These are phyloP conservation scores for Irena cyanogastra DNA, from an alignment of 2,113 vertebrate genomes.

Conservation along the genomic window DNA sequence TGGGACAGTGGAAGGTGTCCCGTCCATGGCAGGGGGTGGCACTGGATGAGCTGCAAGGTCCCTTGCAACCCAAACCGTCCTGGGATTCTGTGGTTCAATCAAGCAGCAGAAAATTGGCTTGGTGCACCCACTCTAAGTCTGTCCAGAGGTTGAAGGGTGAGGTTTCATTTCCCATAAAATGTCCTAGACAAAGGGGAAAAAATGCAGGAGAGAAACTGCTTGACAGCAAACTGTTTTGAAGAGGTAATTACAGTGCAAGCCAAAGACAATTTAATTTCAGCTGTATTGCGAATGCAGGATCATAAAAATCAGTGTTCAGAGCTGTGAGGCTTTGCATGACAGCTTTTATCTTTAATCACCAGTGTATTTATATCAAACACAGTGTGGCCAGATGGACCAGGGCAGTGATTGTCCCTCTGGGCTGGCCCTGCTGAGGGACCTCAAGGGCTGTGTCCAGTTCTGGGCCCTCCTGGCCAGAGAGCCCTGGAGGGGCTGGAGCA, in stretches of 20 bases:
- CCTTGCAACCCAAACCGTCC: not conserved
- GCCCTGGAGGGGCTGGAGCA: not conserved
- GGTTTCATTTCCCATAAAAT: not conserved
- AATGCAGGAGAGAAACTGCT: not conserved
- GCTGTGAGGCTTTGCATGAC: not conserved
- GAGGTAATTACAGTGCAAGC: not conserved
- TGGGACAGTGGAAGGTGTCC: not conserved
- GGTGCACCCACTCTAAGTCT: fast-evolving
- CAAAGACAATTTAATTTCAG: not conserved
- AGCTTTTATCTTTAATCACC: not conserved
- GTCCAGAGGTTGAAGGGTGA: not conserved
- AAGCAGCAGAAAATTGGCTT: not conserved
- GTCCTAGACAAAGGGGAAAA: not conserved
- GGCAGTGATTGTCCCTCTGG: not conserved
- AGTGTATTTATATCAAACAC: not conserved
- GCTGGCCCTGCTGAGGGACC: not conserved
- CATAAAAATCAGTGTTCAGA: not conserved
- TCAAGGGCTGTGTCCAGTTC: not conserved
- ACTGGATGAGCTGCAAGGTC: not conserved
- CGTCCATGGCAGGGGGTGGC: not conserved
- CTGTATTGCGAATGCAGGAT: not conserved
- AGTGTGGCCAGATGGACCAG: not conserved
- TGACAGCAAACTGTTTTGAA: not conserved
- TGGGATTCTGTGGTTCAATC: not conserved
- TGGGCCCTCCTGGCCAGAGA: not conserved